Percentiles rank a stretch among this genome's conserved stretches.
phyloP scores from a whole-genome alignment of 1,140 invertebrate species.

The Apocrypta bakeri region DNA sequence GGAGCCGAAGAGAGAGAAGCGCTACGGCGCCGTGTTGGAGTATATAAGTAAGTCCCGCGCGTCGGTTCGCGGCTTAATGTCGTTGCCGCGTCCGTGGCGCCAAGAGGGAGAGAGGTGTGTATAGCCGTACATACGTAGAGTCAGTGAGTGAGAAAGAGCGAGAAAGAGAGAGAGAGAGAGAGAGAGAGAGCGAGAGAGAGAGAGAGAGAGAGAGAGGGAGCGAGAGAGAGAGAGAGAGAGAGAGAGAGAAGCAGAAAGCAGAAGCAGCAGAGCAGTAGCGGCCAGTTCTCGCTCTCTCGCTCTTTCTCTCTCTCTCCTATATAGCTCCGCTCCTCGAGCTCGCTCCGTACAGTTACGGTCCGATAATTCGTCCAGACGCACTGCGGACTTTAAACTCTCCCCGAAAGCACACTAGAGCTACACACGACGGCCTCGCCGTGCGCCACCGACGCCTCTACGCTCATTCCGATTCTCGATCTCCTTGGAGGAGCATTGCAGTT shows the following conservation, averaged over 20 bases:
- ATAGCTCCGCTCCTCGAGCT: constrained; percentile 44
- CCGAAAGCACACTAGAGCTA: constrained; percentile 28
- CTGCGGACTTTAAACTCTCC: constrained; percentile 47
- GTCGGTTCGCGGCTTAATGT: constrained; percentile 70
- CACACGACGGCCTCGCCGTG: constrained; percentile 13
- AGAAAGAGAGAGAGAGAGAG: too few species aligned
- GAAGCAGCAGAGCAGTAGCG: constrained; percentile 36
- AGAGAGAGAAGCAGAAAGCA: neutral
- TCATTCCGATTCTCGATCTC: constrained; percentile 1
- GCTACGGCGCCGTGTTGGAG: constrained; percentile 63
- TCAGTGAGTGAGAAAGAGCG: neutral
- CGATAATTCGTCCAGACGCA: constrained; percentile 58
- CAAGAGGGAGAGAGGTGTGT: constrained; percentile 67
- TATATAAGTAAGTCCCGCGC: constrained; percentile 73
- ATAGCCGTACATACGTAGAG: constrained; percentile 42
- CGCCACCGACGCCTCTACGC: neutral
- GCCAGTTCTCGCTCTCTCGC: constrained; percentile 53
- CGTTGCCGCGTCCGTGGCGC: constrained; percentile 71
- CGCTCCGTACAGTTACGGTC: constrained; percentile 51
- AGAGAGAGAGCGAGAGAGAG: neutral
- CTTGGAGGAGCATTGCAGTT: constrained; percentile 1
- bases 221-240: neutral
- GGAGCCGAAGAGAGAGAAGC: constrained; percentile 49
- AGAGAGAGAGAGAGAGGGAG: neutral
- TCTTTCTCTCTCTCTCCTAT: constrained; percentile 45